These are phyloP conservation scores for Selenia dentaria DNA, from an alignment of 2,888 invertebrate genomes.

Conservation along the genomic window DNA sequence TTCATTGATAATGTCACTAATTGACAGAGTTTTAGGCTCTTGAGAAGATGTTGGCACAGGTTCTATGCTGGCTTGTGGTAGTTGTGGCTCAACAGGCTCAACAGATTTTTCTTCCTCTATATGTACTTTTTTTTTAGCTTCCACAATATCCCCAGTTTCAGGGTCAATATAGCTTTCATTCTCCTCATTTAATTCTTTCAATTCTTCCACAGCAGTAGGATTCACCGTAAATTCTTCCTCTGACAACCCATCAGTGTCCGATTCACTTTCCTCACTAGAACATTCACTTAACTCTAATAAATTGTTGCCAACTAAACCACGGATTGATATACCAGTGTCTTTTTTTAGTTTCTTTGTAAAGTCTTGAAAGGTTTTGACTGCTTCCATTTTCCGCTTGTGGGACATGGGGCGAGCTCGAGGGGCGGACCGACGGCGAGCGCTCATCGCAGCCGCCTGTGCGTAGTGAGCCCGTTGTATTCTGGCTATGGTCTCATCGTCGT, in stretches of 20 bases:
- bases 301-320: conserved; percentile 77
- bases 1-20: conserved; percentile 78
- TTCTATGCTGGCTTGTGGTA: conserved; percentile 24
- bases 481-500: conserved; percentile 78
- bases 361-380: conserved; percentile 77
- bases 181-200: conserved; percentile 73
- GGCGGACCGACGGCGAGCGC: conserved; percentile 61
- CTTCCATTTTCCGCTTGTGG: conserved; percentile 80
- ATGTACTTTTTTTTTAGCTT: conserved; percentile 43
- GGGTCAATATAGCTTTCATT: conserved; percentile 81
- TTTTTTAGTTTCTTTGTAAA: conserved; percentile 81
- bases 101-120: conserved; percentile 28
- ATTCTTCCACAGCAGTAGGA: conserved; percentile 72
- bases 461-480: conserved; percentile 77
- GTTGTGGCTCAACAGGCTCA: too few relatives aligned
- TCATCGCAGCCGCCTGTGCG: conserved; percentile 76
- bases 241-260: conserved; percentile 79
- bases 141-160: conserved; percentile 77
- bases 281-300: conserved; percentile 78
- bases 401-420: conserved; percentile 72
- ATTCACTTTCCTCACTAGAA: conserved; percentile 73
- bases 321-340: conserved; percentile 79
- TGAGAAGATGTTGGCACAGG: conserved; percentile 29
- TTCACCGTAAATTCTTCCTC: conserved; percentile 80
- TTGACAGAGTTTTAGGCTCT: conserved; percentile 73